Evolutionary conservation across 1,140 invertebrate species (phyloP).

Genomic region (Bombus terrestris): DNA sequence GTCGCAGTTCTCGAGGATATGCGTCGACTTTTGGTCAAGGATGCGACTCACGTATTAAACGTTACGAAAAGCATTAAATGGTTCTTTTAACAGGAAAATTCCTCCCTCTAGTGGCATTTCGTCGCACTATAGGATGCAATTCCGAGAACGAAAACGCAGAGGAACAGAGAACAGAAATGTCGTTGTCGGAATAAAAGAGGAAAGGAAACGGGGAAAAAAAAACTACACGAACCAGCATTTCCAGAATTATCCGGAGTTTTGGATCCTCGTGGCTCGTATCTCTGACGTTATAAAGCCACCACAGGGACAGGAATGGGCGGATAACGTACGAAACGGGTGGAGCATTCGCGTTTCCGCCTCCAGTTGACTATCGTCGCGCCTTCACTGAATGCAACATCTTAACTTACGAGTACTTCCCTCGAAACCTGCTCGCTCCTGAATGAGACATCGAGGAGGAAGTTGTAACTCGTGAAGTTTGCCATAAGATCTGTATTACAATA

Average conservation of each 20-base stretch:
- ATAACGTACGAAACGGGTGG: conserved; percentile 22
- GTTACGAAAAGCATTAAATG: conserved; percentile 51
- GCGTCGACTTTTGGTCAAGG: neutral
- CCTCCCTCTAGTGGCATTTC: conserved; percentile 7
- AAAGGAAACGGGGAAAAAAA: neutral
- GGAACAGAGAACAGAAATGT: neutral
- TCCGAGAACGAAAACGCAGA: conserved; percentile 1
- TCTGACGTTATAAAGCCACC: conserved; percentile 30
- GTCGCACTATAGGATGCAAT: conserved; percentile 25
- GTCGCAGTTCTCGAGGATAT: no score
- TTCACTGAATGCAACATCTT: conserved; percentile 11
- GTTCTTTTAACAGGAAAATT: conserved; percentile 11
- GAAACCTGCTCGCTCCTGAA: neutral
- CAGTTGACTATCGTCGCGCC: neutral
- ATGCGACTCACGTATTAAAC: conserved; percentile 56
- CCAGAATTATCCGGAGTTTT: conserved; percentile 55
- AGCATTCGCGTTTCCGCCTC: conserved; percentile 24
- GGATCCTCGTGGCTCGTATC: conserved; percentile 53
- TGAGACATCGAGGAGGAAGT: neutral
- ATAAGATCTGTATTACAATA: neutral
- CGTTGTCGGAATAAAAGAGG: neutral
- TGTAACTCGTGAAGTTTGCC: no score
- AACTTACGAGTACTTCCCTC: conserved; percentile 31
- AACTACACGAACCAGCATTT: conserved; percentile 32
- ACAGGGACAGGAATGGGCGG: neutral